Percentiles rank a stretch among this genome's conserved stretches.
Evolutionary conservation across 2,797 vertebrate genomes (phyloP).

Genomic region (Sebastes matsubarae): DNA sequence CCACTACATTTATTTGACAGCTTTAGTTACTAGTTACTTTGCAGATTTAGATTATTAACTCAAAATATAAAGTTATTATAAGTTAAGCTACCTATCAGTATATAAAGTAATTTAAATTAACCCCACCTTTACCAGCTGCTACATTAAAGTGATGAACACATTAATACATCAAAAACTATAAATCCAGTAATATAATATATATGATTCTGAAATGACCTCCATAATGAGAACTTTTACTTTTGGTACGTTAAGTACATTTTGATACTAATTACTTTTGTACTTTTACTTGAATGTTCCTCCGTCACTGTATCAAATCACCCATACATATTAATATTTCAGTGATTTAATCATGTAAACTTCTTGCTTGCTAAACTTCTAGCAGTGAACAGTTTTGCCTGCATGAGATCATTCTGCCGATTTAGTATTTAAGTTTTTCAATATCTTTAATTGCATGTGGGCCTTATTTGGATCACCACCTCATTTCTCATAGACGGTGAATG

Average conservation of each 20-base stretch:
- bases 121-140: background rate
- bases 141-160: background rate
- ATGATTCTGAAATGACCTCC: background rate
- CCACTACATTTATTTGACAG: background rate
- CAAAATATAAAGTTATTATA: background rate
- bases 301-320: background rate
- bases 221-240: background rate
- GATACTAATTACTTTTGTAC: background rate
- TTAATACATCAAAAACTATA: background rate
- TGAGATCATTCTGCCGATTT: background rate
- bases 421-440: background rate
- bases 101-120: background rate
- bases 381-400: background rate
- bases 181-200: background rate
- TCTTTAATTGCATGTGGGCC: background rate
- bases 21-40: background rate
- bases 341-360: background rate
- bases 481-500: background rate
- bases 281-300: background rate
- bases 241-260: background rate
- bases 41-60: background rate
- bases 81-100: background rate
- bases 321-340: background rate
- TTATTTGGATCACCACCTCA: background rate
- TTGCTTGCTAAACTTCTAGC: background rate